Conservation (phyloP, 2,797 vertebrate genomes). For the Cuculus canorus region DNA sequence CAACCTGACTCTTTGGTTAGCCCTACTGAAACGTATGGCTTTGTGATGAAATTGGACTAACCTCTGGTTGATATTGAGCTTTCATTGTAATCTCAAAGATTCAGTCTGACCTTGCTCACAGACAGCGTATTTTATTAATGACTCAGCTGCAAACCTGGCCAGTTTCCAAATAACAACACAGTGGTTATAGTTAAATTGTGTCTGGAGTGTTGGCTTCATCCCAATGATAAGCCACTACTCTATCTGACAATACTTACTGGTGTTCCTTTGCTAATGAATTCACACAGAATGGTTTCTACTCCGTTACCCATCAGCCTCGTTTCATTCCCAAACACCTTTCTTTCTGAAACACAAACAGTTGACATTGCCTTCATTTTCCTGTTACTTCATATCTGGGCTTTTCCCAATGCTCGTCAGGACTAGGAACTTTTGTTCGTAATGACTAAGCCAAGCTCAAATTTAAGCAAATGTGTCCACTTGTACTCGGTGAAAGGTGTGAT, state of each 20-base stretch:
- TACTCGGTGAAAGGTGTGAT: not conserved
- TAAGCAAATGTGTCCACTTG: not conserved
- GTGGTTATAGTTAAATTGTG: not conserved
- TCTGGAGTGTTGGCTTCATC: not conserved
- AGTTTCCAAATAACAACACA: not conserved
- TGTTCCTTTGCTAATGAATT: not conserved
- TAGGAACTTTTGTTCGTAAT: not conserved
- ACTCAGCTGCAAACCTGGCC: not conserved
- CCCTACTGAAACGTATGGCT: not conserved
- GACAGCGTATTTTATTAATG: not conserved
- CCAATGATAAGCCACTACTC: not conserved
- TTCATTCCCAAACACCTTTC: not conserved
- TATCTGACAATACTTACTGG: not conserved
- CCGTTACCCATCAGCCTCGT: not conserved
- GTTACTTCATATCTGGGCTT: not conserved
- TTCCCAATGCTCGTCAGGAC: not conserved
- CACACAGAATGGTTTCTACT: not conserved
- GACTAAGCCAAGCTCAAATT: not conserved
- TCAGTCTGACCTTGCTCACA: not conserved
- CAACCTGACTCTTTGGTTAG: not conserved
- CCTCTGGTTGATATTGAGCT: not conserved
- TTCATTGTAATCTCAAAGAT: not conserved
- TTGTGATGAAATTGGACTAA: conserved; percentile 4
- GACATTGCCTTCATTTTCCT: not conserved
- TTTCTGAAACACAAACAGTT: not conserved